Evolutionary conservation across 1,140 invertebrate species (phyloP).

Genomic region (Drosophila subpulchrella): DNA sequence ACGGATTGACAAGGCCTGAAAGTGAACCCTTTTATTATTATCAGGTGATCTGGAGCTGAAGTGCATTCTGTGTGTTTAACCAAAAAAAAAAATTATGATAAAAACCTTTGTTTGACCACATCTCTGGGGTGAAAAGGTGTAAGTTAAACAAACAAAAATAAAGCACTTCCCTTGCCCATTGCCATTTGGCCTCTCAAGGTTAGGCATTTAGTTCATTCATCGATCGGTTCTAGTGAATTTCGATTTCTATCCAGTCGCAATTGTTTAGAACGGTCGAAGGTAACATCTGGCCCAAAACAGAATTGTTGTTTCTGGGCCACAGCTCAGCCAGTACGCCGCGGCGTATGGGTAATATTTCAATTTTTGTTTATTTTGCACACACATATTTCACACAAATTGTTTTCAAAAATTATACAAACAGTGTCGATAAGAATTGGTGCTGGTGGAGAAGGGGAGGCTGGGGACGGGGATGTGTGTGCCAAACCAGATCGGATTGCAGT

Average conservation of each 20-base stretch:
- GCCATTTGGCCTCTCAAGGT: constrained; percentile 24
- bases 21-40: background rate
- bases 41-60: constrained; percentile 14
- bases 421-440: background rate
- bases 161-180: constrained; percentile 7
- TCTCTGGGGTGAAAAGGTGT: background rate
- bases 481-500: constrained; percentile 79
- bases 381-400: constrained; percentile 38
- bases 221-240: constrained; percentile 34
- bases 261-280: constrained; percentile 46
- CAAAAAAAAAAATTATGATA: background rate
- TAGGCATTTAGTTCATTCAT: constrained; percentile 32
- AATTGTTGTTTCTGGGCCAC: constrained; percentile 29
- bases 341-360: constrained; percentile 41
- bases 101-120: constrained; percentile 2
- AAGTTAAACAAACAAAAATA: background rate
- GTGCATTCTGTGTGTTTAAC: background rate
- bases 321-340: constrained; percentile 15
- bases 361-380: constrained; percentile 57
- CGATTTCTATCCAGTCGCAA: constrained; percentile 5
- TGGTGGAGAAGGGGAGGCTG: background rate
- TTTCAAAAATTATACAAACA: constrained; percentile 46
- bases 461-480: constrained; percentile 4
- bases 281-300: constrained; percentile 40
- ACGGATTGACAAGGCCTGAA: background rate